phyloP scores from a whole-genome alignment of 2,888 invertebrate genomes.

The Drosophila leonis region DNA sequence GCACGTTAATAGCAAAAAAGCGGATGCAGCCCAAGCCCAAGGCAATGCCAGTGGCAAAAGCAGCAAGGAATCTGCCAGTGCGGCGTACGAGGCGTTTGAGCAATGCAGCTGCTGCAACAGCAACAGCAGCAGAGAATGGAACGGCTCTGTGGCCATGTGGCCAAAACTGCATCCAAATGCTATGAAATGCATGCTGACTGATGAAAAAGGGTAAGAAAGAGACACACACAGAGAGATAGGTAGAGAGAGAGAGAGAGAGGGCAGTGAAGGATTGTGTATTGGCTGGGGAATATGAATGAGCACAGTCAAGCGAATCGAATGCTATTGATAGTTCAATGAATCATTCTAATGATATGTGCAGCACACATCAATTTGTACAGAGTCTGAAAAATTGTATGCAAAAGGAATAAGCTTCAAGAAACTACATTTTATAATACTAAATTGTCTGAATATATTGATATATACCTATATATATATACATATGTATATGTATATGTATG shows the following conservation, averaged over 20 bases:
- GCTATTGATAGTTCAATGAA: slow-evolving; percentile 51
- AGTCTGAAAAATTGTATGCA: slow-evolving; percentile 1
- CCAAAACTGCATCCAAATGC: slow-evolving; percentile 26
- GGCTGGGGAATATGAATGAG: slow-evolving; percentile 46
- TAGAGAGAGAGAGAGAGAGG: not conserved
- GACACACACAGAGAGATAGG: not conserved
- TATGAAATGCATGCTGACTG: slow-evolving; percentile 24
- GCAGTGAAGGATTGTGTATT: not conserved
- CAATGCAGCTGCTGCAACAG: slow-evolving; percentile 24
- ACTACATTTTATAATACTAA: not conserved
- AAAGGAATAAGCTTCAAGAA: slow-evolving; percentile 2
- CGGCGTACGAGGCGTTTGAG: slow-evolving; percentile 45
- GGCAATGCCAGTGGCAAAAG: not conserved
- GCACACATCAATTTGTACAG: slow-evolving; percentile 10
- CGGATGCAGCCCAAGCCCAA: slow-evolving; percentile 18
- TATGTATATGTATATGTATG: too few relatives aligned
- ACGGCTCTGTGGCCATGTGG: slow-evolving; percentile 15
- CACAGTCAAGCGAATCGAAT: slow-evolving; percentile 39
- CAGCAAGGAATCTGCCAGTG: not conserved
- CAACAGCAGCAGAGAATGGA: not conserved
- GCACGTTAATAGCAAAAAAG: slow-evolving; percentile 52
- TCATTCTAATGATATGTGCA: slow-evolving; percentile 41
- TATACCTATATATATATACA: too few relatives aligned
- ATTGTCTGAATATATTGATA: not conserved
- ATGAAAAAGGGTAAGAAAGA: slow-evolving; percentile 14